A percentile compares a stretch with the other conserved stretches of the same genome.
Evolutionary conservation across 2,797 vertebrate species (phyloP).

Genomic region (Okamejei kenojei): DNA sequence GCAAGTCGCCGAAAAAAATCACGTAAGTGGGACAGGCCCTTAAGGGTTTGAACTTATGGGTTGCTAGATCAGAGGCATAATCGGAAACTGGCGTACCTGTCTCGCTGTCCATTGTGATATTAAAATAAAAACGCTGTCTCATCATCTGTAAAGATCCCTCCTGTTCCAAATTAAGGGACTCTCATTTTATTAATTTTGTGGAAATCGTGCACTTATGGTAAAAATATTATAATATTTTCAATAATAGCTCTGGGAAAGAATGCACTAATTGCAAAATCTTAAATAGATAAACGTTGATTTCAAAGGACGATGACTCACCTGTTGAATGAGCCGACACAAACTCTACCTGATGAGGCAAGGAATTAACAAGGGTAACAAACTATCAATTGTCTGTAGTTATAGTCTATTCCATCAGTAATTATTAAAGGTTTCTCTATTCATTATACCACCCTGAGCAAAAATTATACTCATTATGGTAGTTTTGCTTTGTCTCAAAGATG

Average conservation of each 20-base stretch:
- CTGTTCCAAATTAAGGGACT: neutral
- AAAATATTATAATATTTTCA: neutral
- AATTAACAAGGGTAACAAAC: neutral
- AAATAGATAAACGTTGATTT: neutral
- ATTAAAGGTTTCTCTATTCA: neutral
- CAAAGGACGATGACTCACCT: neutral
- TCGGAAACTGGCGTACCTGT: neutral
- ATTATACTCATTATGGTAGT: neutral
- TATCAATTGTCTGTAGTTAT: neutral
- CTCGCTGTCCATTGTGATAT: neutral
- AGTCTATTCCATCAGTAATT: neutral
- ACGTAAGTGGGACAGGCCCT: no score
- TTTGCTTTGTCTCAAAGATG: neutral
- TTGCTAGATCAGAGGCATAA: neutral
- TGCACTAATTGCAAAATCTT: neutral
- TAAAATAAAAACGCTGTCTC: neutral
- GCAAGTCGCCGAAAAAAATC: no score
- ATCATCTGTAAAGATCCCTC: neutral
- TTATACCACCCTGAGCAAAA: neutral
- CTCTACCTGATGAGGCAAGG: neutral
- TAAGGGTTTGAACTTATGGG: neutral
- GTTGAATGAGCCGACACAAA: neutral
- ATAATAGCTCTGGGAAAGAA: neutral
- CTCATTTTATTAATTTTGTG: neutral
- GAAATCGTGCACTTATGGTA: neutral